A percentile compares a stretch with the other conserved stretches of the same genome.
Conservation (phyloP, 2,113 vertebrate species). For the Cygnus buccinator region DNA sequence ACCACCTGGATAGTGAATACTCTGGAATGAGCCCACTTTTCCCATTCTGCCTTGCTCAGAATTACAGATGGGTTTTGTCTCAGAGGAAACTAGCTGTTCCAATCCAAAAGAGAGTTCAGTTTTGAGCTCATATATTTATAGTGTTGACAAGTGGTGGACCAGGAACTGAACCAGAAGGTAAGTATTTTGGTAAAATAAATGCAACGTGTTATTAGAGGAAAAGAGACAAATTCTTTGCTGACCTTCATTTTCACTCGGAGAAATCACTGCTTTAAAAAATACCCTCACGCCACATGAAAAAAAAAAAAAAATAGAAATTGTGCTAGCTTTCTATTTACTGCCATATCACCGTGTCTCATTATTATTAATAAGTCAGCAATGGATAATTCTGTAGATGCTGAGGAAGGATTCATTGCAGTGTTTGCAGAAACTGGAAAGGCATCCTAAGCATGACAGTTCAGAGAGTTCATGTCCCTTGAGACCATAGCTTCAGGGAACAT, state of each 20-base stretch:
- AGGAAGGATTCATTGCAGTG: background rate
- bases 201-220: background rate
- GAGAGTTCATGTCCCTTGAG: slow-evolving; percentile 15
- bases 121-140: background rate
- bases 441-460: background rate
- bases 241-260: background rate
- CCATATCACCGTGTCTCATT: background rate
- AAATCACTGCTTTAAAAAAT: background rate
- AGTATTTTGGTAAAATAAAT: background rate
- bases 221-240: background rate
- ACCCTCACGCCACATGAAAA: background rate
- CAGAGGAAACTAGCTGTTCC: background rate
- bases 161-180: background rate
- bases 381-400: slow-evolving; percentile 10
- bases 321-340: background rate
- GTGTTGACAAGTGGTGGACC: background rate
- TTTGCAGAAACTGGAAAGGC: background rate
- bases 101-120: background rate
- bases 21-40: background rate
- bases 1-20: background rate
- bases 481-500: background rate
- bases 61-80: background rate
- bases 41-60: too few relatives aligned
- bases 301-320: background rate
- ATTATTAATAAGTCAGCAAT: slow-evolving; percentile 18